Evolutionary conservation across 1,140 invertebrate genomes (phyloP).

Genomic region (Rhizoglyphus robini): DNA sequence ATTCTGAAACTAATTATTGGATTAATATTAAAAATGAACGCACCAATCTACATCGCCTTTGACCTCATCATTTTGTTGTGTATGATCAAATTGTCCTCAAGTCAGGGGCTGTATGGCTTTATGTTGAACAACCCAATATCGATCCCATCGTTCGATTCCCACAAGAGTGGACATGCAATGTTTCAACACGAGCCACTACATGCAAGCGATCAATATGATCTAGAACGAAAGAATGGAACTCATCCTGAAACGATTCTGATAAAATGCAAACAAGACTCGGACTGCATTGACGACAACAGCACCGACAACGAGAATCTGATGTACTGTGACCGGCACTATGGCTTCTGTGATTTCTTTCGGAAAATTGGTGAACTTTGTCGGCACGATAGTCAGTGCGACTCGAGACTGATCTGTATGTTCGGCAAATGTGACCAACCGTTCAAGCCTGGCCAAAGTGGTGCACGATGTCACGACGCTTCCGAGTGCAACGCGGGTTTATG

Average conservation of each 20-base stretch:
- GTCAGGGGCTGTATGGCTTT: background rate
- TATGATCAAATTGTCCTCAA: no score
- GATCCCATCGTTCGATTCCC: background rate
- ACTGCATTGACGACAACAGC: slow-evolving; percentile 6
- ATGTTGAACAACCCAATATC: background rate
- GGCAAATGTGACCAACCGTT: slow-evolving; percentile 25
- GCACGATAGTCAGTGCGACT: slow-evolving; percentile 26
- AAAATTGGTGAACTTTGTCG: slow-evolving; percentile 26
- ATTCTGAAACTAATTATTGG: no score
- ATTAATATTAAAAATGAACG: no score
- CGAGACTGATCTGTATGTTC: slow-evolving; percentile 28
- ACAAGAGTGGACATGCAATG: no score
- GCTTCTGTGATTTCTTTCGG: slow-evolving; percentile 22
- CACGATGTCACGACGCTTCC: slow-evolving; percentile 25
- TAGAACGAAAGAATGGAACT: background rate
- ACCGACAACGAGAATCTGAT: background rate
- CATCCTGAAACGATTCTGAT: background rate
- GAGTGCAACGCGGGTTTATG: slow-evolving; percentile 27
- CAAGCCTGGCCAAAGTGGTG: slow-evolving; percentile 24
- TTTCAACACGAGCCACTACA: background rate
- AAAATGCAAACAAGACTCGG: background rate
- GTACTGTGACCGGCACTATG: slow-evolving; percentile 27
- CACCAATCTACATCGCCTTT: no score
- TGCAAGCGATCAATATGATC: background rate
- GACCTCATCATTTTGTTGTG: no score